A percentile compares a stretch with the other conserved stretches of the same genome.
Conservation (phyloP, 2,113 vertebrate species). For the Asarcornis scutulata region DNA sequence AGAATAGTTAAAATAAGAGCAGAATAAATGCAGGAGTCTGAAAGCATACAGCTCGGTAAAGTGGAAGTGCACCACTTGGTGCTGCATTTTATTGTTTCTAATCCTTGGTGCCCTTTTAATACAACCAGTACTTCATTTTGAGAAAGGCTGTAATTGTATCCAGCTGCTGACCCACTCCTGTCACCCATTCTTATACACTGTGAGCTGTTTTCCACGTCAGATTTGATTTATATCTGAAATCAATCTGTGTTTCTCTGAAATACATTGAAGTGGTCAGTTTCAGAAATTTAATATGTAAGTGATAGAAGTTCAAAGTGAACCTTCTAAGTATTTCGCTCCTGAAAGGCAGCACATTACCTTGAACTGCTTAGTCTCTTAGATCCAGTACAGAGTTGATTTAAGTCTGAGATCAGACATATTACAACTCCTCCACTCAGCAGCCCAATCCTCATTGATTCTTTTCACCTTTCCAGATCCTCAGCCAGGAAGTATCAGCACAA, state of each 20-base stretch:
- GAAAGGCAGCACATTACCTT: background rate
- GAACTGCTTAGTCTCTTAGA: background rate
- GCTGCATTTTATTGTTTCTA: conserved; percentile 1
- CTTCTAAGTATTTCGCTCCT: conserved; percentile 2
- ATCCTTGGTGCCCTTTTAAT: conserved; percentile 5
- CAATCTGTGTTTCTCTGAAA: conserved; percentile 15
- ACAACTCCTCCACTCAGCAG: background rate
- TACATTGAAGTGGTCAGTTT: conserved; percentile 22
- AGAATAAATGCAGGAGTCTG: background rate
- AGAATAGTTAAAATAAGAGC: background rate
- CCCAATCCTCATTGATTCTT: background rate
- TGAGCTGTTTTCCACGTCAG: background rate
- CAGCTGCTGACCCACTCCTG: conserved; percentile 26
- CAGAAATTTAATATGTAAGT: conserved; percentile 29
- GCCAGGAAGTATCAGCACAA: background rate
- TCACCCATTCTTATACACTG: background rate
- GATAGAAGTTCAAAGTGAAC: background rate
- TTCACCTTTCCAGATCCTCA: conserved; percentile 6
- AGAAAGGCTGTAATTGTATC: conserved; percentile 36
- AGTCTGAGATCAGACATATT: conserved; percentile 2
- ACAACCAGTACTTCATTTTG: background rate
- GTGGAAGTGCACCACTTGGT: background rate
- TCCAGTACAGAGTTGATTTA: background rate
- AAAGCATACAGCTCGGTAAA: background rate
- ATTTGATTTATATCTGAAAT: conserved; percentile 55